Base-by-base conservation (phyloP, 1,140 invertebrate genomes). In the Drosophila sechellia region DNA sequence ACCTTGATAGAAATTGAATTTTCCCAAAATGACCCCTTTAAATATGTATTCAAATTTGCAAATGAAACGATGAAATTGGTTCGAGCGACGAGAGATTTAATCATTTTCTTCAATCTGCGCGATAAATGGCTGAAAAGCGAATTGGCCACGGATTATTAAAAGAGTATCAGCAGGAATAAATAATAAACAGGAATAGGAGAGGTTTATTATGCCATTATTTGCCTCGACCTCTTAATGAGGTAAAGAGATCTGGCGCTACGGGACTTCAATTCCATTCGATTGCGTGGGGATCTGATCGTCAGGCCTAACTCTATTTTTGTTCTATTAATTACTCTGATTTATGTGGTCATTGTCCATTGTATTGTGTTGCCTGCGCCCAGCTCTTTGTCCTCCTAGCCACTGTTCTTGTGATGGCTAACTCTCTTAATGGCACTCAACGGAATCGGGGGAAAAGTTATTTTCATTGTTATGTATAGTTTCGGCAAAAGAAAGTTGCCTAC, bases 251-350 rank as follows among this genome's bases (percentile, higher is more conserved):
- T 49, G 75, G 76, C 55, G 60, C 79, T 79, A 72, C 65, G 46
- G 43, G 50, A 50, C 50, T 42, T 17, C 27, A n/a, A 56, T 42
- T 43, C 35, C 43, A 11, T 31, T 25, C 40, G 48, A 27, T 27
- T 71, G 68, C 68, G 68, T 71, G 68, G 68, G 68, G 68, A 70
- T 71, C 65, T n/a, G 63, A 60, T 60, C 60, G 59, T 12, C 5
- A 27, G 31, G 55, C 77, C 49, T 54, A 87, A 79, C 75, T 84
- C 83, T 83, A 86, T 70, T 86, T 86, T 86, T 86, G 20, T 86
- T 87, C 81, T 90, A 91, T 90, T 90, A 90, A 90, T 90, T 90
- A 90, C 83, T 81, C 79, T 90, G 87, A 90, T 90, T 90, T 90
- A 90, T 90, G 87, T 80, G 84, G 71, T 90, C 87, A 90, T 90